These are phyloP conservation scores for Cranoglanis bouderius DNA, from an alignment of 2,113 vertebrate genomes.

Conservation along the genomic window DNA sequence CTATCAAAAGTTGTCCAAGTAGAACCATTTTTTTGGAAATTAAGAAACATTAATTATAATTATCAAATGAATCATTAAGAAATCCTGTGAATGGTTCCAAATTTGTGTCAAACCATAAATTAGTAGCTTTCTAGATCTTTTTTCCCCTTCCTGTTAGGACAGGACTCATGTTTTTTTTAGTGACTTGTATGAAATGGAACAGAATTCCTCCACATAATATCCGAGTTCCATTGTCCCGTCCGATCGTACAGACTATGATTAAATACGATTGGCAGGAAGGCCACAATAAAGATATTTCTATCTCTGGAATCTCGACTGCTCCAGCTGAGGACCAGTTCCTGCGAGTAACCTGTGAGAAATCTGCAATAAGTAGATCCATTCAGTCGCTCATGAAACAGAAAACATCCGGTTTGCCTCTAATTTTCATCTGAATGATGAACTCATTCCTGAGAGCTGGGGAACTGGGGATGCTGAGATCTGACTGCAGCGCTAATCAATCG, in stretches of 20 bases:
- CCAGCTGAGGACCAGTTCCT: not conserved
- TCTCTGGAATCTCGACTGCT: not conserved
- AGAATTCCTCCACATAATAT: not conserved
- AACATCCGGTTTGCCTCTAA: not conserved
- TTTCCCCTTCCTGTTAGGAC: not conserved
- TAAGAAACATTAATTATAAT: not conserved
- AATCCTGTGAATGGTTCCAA: not conserved
- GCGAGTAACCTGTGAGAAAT: not conserved
- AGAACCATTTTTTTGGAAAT: not conserved
- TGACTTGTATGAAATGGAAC: not conserved
- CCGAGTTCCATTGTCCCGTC: not conserved
- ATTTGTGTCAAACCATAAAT: not conserved
- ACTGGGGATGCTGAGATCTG: not conserved
- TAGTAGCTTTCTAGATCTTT: not conserved
- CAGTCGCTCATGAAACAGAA: not conserved
- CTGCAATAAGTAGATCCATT: not conserved
- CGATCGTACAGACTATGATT: not conserved
- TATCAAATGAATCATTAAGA: not conserved
- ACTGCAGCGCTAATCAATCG: conserved; percentile 26
- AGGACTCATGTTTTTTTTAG: not conserved
- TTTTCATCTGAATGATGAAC: conserved; percentile 16
- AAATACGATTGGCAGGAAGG: not conserved
- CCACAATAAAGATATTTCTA: not conserved
- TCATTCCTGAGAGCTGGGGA: conserved; percentile 5
- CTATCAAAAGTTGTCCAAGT: not conserved